A percentile compares a stretch with the other conserved stretches of the same genome.
Conservation (phyloP, 2,888 invertebrate genomes). For the Scrobipalpa costella region DNA sequence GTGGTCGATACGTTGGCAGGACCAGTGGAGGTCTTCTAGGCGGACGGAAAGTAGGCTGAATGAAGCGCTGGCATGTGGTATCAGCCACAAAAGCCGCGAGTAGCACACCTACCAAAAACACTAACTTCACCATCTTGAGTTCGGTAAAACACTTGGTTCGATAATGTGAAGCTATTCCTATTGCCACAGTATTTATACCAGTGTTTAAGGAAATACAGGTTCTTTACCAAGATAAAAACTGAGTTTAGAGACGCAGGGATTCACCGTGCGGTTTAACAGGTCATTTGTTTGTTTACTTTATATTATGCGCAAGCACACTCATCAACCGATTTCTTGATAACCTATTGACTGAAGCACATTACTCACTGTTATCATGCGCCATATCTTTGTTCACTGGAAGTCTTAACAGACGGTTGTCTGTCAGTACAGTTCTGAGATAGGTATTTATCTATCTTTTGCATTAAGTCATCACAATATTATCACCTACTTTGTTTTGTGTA, state of each 20-base stretch:
- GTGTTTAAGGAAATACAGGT: constrained; percentile 35
- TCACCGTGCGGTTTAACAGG: constrained; percentile 16
- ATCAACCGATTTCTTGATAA: background rate
- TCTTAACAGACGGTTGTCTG: too few species aligned
- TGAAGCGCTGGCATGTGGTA: constrained; percentile 9
- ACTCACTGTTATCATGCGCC: background rate
- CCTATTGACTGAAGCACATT: background rate
- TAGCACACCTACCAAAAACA: constrained; percentile 33
- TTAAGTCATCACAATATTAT: too few species aligned
- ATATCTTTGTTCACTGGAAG: background rate
- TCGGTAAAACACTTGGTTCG: too few species aligned
- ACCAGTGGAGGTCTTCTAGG: background rate
- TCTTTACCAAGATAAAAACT: constrained; percentile 30
- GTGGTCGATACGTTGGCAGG: constrained; percentile 16
- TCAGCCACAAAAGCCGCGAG: constrained; percentile 39
- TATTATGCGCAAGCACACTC: background rate
- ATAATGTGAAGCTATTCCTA: background rate
- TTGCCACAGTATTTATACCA: constrained; percentile 32
- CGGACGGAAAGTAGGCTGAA: constrained; percentile 23
- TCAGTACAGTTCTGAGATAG: too few species aligned
- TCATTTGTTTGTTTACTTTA: constrained; percentile 19
- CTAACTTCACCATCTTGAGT: constrained; percentile 26
- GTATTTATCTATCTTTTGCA: too few species aligned
- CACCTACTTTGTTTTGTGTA: too few species aligned
- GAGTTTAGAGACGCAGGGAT: constrained; percentile 7